Conservation (phyloP, 1,140 invertebrate species). For the Pseudomyrmex dendroicus region DNA sequence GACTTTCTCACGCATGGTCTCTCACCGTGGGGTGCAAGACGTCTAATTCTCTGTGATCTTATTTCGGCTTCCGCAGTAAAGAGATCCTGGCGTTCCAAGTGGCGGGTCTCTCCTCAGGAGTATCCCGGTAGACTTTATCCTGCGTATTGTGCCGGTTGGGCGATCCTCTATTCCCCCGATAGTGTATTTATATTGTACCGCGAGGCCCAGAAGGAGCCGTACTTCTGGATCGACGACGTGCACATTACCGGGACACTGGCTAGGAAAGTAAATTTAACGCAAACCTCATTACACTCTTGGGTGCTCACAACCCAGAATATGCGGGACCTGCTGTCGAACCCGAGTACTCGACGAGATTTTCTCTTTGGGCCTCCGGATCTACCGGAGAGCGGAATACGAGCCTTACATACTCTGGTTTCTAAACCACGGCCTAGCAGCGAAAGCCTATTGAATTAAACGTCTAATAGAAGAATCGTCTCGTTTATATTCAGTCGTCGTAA, state of each 20-base stretch:
- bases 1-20: slow-evolving; percentile 87
- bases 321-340: slow-evolving; percentile 76
- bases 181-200: slow-evolving; percentile 88
- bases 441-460: slow-evolving; percentile 69
- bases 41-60: slow-evolving; percentile 87
- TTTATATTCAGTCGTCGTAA: slow-evolving; percentile 24
- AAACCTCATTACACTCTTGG: slow-evolving; percentile 84
- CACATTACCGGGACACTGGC: slow-evolving; percentile 91
- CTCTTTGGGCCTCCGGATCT: slow-evolving; percentile 87
- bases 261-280: slow-evolving; percentile 86
- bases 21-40: slow-evolving; percentile 86
- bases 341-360: slow-evolving; percentile 80
- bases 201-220: slow-evolving; percentile 87
- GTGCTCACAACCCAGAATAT: slow-evolving; percentile 83
- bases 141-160: slow-evolving; percentile 91
- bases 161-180: slow-evolving; percentile 90
- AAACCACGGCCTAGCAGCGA: slow-evolving; percentile 73
- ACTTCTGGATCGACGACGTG: slow-evolving; percentile 96
- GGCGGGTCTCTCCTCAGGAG: slow-evolving; percentile 90
- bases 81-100: slow-evolving; percentile 90
- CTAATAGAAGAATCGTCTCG: slow-evolving; percentile 23
- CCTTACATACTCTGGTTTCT: slow-evolving; percentile 81
- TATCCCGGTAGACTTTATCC: slow-evolving; percentile 89
- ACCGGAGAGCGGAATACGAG: slow-evolving; percentile 82
- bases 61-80: slow-evolving; percentile 84